Percentiles rank a stretch among this genome's conserved stretches.
Conservation (phyloP, 2,797 vertebrate species). For the Sebastes variabilis region DNA sequence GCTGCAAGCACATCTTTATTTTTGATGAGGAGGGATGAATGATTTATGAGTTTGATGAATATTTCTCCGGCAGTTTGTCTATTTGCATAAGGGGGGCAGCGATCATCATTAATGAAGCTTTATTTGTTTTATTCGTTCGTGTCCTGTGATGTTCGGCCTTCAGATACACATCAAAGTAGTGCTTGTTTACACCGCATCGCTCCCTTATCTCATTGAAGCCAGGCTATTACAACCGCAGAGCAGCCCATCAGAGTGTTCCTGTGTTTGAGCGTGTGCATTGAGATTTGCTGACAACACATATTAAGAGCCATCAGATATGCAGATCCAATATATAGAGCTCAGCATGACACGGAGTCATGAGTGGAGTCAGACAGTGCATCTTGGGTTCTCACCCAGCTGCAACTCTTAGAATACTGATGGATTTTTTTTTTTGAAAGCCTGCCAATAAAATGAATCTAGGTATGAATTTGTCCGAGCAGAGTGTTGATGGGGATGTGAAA, state of each 20-base stretch:
- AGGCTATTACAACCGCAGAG: conserved; percentile 15
- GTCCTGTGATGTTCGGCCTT: conserved; percentile 38
- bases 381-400: neutral
- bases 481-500: conserved; percentile 39
- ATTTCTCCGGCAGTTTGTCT: conserved; percentile 37
- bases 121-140: conserved; percentile 48
- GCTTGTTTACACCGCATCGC: conserved; percentile 13
- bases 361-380: conserved; percentile 2
- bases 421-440: conserved; percentile 47
- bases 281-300: conserved; percentile 51
- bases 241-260: neutral
- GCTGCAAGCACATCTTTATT: conserved; percentile 32
- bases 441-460: conserved; percentile 57
- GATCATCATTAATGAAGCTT: conserved; percentile 46
- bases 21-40: conserved; percentile 62
- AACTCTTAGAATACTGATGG: conserved; percentile 35
- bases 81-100: conserved; percentile 50
- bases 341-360: conserved; percentile 3
- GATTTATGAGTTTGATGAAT: conserved; percentile 64
- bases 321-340: conserved; percentile 24
- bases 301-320: conserved; percentile 38
- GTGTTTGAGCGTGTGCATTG: conserved; percentile 1
- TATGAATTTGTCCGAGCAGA: conserved; percentile 22
- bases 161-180: conserved; percentile 50
- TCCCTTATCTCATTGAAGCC: conserved; percentile 14